Conservation (phyloP, 2,113 vertebrate genomes). For the Jacana jacana region DNA sequence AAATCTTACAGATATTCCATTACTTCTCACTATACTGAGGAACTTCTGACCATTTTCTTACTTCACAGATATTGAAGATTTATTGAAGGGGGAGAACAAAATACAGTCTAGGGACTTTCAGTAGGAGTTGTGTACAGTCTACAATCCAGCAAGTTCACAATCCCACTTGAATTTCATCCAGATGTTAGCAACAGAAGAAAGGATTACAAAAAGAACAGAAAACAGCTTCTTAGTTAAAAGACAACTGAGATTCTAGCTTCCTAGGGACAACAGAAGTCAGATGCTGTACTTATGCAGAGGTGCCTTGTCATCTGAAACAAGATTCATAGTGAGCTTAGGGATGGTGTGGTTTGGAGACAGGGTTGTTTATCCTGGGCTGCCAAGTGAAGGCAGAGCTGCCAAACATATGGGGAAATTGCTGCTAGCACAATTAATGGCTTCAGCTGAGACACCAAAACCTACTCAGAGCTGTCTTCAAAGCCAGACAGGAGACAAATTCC, state of each 20-base stretch:
- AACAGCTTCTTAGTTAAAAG: constrained; percentile 37
- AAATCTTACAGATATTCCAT: neutral
- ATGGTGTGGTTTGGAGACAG: constrained; percentile 57
- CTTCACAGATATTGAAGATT: neutral
- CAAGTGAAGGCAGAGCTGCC: constrained; percentile 48
- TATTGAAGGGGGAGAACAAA: neutral
- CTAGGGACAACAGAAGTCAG: constrained; percentile 57
- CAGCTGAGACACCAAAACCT: constrained; percentile 40
- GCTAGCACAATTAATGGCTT: constrained; percentile 43
- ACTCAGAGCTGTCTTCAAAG: constrained; percentile 21
- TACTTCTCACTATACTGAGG: neutral
- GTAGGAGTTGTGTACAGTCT: constrained; percentile 20
- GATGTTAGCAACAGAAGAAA: constrained; percentile 41
- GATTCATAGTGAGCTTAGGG: constrained; percentile 58
- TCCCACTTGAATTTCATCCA: constrained; percentile 47
- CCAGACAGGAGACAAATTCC: constrained; percentile 26
- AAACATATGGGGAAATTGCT: constrained; percentile 53
- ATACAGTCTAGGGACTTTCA: constrained; percentile 8
- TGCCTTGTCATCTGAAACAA: constrained; percentile 57
- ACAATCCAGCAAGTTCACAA: constrained; percentile 25
- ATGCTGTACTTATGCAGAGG: constrained; percentile 53
- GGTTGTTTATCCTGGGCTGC: constrained; percentile 46
- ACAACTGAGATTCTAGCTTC: constrained; percentile 45
- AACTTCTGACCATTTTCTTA: neutral
- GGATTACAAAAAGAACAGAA: constrained; percentile 28